Evolutionary conservation across 2,888 invertebrate genomes (phyloP).

Genomic region (Nomada goodeniana): DNA sequence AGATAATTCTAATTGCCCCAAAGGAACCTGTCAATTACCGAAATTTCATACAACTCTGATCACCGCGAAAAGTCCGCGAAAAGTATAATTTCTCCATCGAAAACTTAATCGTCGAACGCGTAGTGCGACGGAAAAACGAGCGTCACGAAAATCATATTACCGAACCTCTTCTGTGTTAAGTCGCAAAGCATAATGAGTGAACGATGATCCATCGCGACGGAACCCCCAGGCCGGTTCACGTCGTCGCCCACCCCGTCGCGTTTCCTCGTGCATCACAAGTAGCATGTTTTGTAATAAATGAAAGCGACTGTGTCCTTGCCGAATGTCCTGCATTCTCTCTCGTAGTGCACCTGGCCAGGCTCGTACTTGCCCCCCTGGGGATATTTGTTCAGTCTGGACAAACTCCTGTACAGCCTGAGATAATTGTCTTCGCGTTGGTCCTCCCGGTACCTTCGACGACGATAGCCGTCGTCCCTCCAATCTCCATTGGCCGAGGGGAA

Average conservation of each 20-base stretch:
- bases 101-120: not conserved
- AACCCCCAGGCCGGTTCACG: not conserved
- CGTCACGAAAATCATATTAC: not conserved
- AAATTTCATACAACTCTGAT: not conserved
- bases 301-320: conserved; percentile 83
- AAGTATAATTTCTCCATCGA: not conserved
- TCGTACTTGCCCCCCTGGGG: conserved; percentile 72
- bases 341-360: conserved; percentile 82
- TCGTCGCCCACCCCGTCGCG: conserved; percentile 1
- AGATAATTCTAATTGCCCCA: not conserved
- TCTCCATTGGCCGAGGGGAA: not conserved
- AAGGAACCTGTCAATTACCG: conserved; percentile 3
- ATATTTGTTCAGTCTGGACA: conserved; percentile 74
- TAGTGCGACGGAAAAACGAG: conserved; percentile 11
- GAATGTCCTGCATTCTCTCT: conserved; percentile 82
- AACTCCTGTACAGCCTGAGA: conserved; percentile 73
- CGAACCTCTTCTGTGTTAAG: conserved; percentile 13
- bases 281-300: conserved; percentile 83
- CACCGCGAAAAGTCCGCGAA: not conserved
- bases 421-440: conserved; percentile 74
- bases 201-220: conserved; percentile 30
- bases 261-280: conserved; percentile 79
- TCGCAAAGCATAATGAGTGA: not conserved
- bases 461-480: conserved; percentile 36
- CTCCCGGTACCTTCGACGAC: conserved; percentile 47